phyloP scores from a whole-genome alignment of 2,797 vertebrate genomes.

The Alosa sapidissima region DNA sequence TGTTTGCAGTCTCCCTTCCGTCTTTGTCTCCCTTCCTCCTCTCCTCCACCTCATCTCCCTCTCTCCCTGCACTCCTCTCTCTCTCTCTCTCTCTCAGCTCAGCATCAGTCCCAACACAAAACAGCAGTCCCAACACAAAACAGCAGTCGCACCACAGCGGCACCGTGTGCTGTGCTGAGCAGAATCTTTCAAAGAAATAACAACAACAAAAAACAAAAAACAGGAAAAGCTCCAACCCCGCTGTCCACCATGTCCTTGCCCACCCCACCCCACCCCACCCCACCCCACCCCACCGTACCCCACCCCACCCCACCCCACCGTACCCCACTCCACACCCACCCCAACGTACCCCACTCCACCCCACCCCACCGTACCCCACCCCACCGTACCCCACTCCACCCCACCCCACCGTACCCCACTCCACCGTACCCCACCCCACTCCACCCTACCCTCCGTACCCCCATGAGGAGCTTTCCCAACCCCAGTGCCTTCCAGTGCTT shows the following conservation, averaged over 20 bases:
- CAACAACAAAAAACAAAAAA: too few relatives aligned
- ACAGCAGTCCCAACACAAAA: constrained; percentile 2
- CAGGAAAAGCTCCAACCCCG: background rate
- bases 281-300: too few relatives aligned
- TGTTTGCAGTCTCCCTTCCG: background rate
- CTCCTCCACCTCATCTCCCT: background rate
- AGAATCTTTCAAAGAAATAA: background rate
- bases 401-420: too few relatives aligned
- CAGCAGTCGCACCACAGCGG: background rate
- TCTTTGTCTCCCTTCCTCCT: background rate
- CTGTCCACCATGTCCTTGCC: too few relatives aligned
- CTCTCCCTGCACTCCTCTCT: background rate
- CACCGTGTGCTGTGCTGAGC: background rate
- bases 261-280: too few relatives aligned
- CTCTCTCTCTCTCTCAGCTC: background rate
- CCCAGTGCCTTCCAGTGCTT: background rate
- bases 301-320: too few relatives aligned
- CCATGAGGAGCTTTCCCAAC: background rate
- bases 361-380: too few relatives aligned
- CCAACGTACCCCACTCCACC: too few relatives aligned
- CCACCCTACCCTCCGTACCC: background rate
- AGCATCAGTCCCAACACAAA: background rate
- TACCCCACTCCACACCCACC: too few relatives aligned
- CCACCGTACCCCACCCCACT: background rate
- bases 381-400: too few relatives aligned